Conservation (phyloP, 2,113 vertebrate species). For the Malurus cyaneus region DNA sequence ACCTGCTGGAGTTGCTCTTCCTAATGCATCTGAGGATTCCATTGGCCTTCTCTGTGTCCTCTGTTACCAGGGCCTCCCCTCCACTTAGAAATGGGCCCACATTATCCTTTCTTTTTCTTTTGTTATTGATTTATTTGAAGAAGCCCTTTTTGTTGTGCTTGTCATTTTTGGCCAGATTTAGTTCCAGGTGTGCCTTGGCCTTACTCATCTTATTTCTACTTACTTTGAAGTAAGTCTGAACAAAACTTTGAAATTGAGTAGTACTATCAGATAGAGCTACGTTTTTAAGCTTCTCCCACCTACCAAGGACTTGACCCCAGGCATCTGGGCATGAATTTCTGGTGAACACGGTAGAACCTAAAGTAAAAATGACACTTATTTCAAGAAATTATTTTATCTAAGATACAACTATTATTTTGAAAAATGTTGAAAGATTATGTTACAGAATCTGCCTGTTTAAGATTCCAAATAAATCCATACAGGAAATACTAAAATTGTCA, state of each 20-base stretch:
- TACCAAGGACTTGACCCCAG: not conserved
- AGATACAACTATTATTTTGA: not conserved
- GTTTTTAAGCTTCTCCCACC: not conserved
- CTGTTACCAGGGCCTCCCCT: not conserved
- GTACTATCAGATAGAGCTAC: not conserved
- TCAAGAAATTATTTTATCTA: not conserved
- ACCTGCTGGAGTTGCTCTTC: not conserved
- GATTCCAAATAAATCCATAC: not conserved
- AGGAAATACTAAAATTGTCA: not conserved
- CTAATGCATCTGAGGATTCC: accelerated
- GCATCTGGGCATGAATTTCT: not conserved
- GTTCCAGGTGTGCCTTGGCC: not conserved
- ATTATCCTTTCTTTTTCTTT: not conserved
- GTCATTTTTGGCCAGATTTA: not conserved
- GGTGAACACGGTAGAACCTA: not conserved
- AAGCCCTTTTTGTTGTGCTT: not conserved
- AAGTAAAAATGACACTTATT: not conserved
- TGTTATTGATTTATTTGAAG: not conserved
- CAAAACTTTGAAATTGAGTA: not conserved
- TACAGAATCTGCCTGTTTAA: not conserved
- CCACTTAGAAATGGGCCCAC: not conserved
- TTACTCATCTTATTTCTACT: not conserved
- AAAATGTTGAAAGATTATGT: not conserved
- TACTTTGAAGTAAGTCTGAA: not conserved
- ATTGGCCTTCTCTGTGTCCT: not conserved